phyloP scores from a whole-genome alignment of 2,888 invertebrate genomes.

The Pristionchus japonicus region DNA sequence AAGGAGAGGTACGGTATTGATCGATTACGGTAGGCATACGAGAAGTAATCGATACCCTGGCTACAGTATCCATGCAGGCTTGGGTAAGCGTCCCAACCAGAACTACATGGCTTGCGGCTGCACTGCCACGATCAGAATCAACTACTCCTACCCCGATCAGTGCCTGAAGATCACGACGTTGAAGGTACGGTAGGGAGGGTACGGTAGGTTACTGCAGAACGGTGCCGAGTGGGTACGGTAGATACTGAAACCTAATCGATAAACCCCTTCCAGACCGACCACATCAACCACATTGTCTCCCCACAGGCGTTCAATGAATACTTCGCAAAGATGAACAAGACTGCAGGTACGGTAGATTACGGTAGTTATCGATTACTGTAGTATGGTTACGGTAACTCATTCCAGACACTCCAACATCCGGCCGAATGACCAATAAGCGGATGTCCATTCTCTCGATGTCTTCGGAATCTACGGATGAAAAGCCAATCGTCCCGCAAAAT shows the following conservation, averaged over 20 bases:
- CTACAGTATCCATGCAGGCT: constrained; percentile 55
- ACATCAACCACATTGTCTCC: too few relatives aligned
- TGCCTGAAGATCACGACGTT: neutral
- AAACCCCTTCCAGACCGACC: too few relatives aligned
- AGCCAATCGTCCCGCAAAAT: too few relatives aligned
- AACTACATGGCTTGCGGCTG: constrained; percentile 73
- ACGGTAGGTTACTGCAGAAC: neutral
- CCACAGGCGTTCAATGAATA: too few relatives aligned
- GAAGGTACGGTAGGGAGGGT: neutral
- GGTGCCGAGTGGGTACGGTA: too few relatives aligned
- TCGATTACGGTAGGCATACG: neutral
- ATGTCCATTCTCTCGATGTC: neutral
- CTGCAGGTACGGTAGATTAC: too few relatives aligned
- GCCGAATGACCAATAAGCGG: neutral
- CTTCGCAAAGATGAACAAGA: too few relatives aligned
- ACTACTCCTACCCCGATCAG: constrained; percentile 54
- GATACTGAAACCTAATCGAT: too few relatives aligned
- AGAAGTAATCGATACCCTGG: neutral
- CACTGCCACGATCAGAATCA: constrained; percentile 71
- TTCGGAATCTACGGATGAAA: too few relatives aligned
- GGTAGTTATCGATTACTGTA: too few relatives aligned
- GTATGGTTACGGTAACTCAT: too few relatives aligned
- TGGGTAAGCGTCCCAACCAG: constrained; percentile 73
- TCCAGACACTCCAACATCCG: neutral
- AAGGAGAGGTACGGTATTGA: constrained; percentile 66